Evolutionary conservation across 37 sponge, comb jelly and placozoan genomes (phyloP), one percentile per base, ranked within the genome.

Genomic region (Haliclona indistincta): DNA sequence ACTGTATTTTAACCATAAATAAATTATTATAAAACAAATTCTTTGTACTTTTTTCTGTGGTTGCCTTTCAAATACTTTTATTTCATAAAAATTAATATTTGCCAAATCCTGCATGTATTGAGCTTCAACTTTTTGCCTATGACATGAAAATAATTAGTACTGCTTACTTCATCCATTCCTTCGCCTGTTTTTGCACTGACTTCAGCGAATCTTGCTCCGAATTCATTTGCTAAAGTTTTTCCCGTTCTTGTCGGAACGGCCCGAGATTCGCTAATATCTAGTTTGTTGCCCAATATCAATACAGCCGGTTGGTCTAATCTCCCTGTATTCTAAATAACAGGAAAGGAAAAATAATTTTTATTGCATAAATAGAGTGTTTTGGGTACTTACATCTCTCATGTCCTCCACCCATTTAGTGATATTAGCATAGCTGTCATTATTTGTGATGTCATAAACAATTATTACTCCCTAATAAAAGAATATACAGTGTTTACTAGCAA

Each of bases 381-480:
- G 8, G 13, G 13, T 47, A 8, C 13, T 47, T 52, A 89, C 90
- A n/a, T 29, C 20, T 43, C 56, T 28, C 25, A 91, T 76, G 55
- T 91, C 86, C 0, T 85, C 74, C 55, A 86, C 63, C 91, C 91
- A 91, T 40, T 58, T 81, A 28, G 73, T 68, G 23, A 92, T 1
- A 40, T 67, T 72, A 25, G 47, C 28, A 58, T 78, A 85, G 23
- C 58, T 52, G 22, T 85, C 76, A 29, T 45, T 65, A 10, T 43
- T 81, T 17, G 83, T 82, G 5, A 81, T 81, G 68, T 91, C 86
- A 64, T 85, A 85, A 3, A 85, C 83, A 52, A 91, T 30, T 17
- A 91, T 56, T 26, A 81, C 83, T 28, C 86, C 91, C 91, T 91
- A 71, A n/a, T n/a, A n/a, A n/a, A n/a, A n/a, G 35, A 25, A 62